Conservation (phyloP, 2,797 vertebrate genomes). For the Remorina albescens region DNA sequence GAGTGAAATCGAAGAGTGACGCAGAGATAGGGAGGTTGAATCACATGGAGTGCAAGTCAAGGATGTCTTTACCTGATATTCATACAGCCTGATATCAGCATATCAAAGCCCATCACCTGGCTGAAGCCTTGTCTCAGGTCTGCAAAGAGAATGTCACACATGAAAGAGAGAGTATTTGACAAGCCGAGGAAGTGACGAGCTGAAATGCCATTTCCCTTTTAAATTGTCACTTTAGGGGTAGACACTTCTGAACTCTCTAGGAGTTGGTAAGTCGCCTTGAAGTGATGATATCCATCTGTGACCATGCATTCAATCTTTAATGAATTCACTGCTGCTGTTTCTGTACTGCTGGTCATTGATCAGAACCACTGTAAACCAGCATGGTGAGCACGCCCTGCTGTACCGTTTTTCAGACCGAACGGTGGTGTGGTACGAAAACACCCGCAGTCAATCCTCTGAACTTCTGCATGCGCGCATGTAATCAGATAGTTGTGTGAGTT, state of each 20-base stretch:
- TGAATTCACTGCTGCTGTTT: slow-evolving; percentile 44
- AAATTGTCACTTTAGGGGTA: slow-evolving; percentile 50
- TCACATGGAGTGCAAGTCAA: slow-evolving; percentile 33
- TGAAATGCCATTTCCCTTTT: slow-evolving; percentile 53
- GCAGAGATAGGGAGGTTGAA: not conserved
- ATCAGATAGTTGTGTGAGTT: not conserved
- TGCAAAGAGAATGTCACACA: slow-evolving; percentile 64
- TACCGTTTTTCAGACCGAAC: slow-evolving; percentile 2
- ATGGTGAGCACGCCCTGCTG: not conserved
- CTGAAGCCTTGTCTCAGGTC: slow-evolving; percentile 55
- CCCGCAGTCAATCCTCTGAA: too few relatives aligned
- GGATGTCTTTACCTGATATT: slow-evolving; percentile 44
- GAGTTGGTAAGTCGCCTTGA: slow-evolving; percentile 45
- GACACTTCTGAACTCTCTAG: slow-evolving; percentile 32
- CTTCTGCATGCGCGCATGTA: too few relatives aligned
- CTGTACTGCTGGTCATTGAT: slow-evolving; percentile 41
- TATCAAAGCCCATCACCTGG: slow-evolving; percentile 69
- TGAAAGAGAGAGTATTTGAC: slow-evolving; percentile 62
- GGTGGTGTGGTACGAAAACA: not conserved
- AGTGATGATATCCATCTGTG: slow-evolving; percentile 51
- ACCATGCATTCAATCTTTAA: slow-evolving; percentile 30
- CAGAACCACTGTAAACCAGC: slow-evolving; percentile 25
- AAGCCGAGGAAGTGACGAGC: slow-evolving; percentile 53
- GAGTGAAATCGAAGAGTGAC: slow-evolving; percentile 13
- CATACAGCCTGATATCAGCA: slow-evolving; percentile 50